phyloP scores from a whole-genome alignment of 2,888 invertebrate species.

The Drosophila multiciliata region DNA sequence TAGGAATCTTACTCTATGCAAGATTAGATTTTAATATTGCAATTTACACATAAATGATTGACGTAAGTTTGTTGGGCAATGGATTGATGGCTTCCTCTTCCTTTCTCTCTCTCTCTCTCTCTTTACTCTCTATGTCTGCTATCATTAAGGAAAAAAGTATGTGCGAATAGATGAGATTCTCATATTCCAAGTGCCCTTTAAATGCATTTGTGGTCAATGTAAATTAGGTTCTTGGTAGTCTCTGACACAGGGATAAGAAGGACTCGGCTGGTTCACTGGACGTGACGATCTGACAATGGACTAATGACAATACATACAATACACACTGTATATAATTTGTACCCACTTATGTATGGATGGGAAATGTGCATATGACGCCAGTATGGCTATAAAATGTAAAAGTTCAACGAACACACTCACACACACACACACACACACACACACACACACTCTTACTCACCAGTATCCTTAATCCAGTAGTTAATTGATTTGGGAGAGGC shows the following conservation, averaged over 20 bases:
- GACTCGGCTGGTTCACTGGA: constrained; percentile 21
- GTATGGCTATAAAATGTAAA: constrained; percentile 74
- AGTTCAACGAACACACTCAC: constrained; percentile 50
- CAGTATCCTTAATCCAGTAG: constrained; percentile 94
- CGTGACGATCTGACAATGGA: constrained; percentile 65
- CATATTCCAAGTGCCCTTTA: not conserved
- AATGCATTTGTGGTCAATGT: constrained; percentile 30
- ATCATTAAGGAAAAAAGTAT: not conserved
- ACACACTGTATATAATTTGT: not conserved
- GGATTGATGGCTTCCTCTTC: not conserved
- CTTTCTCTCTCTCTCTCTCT: not conserved
- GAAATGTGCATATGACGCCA: constrained; percentile 56
- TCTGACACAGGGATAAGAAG: constrained; percentile 32
- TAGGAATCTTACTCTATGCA: not conserved
- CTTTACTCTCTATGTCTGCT: not conserved
- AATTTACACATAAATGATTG: not conserved
- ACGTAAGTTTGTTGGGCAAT: not conserved
- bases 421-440: not conserved
- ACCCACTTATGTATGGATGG: not conserved
- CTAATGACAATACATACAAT: constrained; percentile 68
- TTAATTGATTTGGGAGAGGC: constrained; percentile 96
- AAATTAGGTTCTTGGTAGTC: constrained; percentile 48
- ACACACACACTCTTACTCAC: constrained; percentile 86
- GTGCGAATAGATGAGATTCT: not conserved
- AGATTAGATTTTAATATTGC: not conserved